These are phyloP conservation scores for Junco hyemalis DNA, from an alignment of 2,113 vertebrate genomes.

Conservation along the genomic window DNA sequence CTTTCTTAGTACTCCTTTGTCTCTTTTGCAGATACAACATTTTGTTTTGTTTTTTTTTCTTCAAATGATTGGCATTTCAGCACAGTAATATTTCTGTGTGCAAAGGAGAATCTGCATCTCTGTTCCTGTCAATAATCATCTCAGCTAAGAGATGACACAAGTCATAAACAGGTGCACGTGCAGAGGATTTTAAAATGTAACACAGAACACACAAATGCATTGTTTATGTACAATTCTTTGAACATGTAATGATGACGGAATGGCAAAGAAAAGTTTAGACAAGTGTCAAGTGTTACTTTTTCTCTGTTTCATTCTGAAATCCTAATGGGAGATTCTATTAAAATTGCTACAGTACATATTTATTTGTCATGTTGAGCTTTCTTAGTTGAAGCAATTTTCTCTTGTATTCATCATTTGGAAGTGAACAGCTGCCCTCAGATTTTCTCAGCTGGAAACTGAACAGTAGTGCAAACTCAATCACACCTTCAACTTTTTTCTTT, in stretches of 20 bases:
- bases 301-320: not conserved
- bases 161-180: not conserved
- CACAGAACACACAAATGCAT: not conserved
- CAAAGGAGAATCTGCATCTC: not conserved
- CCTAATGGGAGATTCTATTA: not conserved
- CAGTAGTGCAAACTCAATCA: not conserved
- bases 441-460: not conserved
- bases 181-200: not conserved
- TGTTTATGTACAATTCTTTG: not conserved
- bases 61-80: not conserved
- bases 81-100: not conserved
- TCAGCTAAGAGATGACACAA: not conserved
- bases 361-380: not conserved
- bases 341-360: not conserved
- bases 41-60: not conserved
- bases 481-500: not conserved
- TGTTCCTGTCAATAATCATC: not conserved
- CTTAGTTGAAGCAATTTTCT: not conserved
- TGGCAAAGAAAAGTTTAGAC: not conserved
- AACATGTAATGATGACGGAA: not conserved
- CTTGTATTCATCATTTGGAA: not conserved
- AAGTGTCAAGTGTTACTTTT: not conserved
- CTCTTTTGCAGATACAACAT: not conserved
- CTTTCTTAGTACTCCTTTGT: not conserved
- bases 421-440: not conserved